A percentile compares a stretch with the other conserved stretches of the same genome.
Conservation (phyloP, 2,888 invertebrate species). For the Tolmerus cingulatus region DNA sequence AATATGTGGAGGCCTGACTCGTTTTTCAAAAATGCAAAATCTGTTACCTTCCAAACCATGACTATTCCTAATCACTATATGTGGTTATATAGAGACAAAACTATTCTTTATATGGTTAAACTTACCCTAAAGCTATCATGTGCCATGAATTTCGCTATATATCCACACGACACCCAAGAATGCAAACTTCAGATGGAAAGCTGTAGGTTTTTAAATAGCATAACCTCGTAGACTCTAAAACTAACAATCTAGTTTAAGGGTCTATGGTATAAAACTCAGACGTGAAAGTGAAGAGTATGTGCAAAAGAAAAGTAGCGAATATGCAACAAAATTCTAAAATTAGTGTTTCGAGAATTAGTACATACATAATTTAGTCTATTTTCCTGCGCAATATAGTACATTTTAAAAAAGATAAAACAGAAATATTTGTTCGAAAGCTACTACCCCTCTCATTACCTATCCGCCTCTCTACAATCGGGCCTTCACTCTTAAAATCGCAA, state of each 20-base stretch:
- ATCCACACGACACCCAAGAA: slow-evolving; percentile 93
- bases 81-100: slow-evolving; percentile 88
- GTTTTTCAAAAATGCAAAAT: slow-evolving; percentile 93
- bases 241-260: not conserved
- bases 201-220: slow-evolving; percentile 69
- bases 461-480: too few species aligned
- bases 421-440: too few species aligned
- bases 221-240: not conserved
- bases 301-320: not conserved
- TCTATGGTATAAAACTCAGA: not conserved
- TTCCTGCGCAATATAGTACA: too few species aligned
- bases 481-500: too few species aligned
- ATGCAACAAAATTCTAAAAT: too few species aligned
- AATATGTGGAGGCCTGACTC: slow-evolving; percentile 95
- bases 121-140: slow-evolving; percentile 88
- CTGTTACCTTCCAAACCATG: slow-evolving; percentile 93
- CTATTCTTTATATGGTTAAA: slow-evolving; percentile 84
- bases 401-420: too few species aligned
- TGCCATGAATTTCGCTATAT: slow-evolving; percentile 93
- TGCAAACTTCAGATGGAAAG: slow-evolving; percentile 95
- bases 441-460: too few species aligned
- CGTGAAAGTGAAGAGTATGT: not conserved
- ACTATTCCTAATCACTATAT: slow-evolving; percentile 94
- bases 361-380: too few species aligned
- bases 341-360: too few species aligned